Conservation (phyloP, 2,113 vertebrate species). For the Megaceryle torquata region DNA sequence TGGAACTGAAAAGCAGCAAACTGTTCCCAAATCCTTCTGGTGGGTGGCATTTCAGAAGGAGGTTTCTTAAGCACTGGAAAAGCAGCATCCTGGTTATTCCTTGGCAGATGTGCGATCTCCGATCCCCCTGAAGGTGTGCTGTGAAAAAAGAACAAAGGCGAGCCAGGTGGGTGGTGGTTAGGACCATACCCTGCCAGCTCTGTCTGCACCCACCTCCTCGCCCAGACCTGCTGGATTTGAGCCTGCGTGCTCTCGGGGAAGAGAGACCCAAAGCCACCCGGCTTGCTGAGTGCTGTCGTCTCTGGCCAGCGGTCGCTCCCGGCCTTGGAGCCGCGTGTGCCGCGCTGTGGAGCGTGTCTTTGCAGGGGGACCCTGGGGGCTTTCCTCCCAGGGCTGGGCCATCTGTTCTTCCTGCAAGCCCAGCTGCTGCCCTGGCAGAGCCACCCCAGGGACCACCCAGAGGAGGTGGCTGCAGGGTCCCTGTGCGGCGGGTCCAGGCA, state of each 20-base stretch:
- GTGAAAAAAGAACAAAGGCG: slow-evolving; percentile 16
- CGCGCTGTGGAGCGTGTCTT: background rate
- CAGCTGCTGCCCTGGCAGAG: background rate
- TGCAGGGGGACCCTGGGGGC: background rate
- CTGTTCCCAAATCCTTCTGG: background rate
- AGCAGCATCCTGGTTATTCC: background rate
- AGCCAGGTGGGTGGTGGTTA: background rate
- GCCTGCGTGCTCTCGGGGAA: background rate
- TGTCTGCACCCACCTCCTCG: background rate
- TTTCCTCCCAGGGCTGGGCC: background rate
- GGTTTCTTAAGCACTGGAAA: background rate
- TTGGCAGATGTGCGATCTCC: background rate
- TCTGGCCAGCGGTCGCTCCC: background rate
- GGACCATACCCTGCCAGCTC: background rate
- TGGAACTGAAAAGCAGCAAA: background rate
- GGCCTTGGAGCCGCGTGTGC: background rate
- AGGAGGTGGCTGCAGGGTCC: background rate
- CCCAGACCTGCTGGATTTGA: background rate
- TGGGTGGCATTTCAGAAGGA: background rate
- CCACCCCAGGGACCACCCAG: background rate
- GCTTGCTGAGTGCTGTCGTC: background rate
- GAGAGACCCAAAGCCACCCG: too few relatives aligned
- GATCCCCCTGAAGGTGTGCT: background rate
- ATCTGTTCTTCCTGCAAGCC: background rate
- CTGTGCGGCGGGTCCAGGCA: background rate